phyloP scores from a whole-genome alignment of 2,888 invertebrate species.

The Ormia ochracea region DNA sequence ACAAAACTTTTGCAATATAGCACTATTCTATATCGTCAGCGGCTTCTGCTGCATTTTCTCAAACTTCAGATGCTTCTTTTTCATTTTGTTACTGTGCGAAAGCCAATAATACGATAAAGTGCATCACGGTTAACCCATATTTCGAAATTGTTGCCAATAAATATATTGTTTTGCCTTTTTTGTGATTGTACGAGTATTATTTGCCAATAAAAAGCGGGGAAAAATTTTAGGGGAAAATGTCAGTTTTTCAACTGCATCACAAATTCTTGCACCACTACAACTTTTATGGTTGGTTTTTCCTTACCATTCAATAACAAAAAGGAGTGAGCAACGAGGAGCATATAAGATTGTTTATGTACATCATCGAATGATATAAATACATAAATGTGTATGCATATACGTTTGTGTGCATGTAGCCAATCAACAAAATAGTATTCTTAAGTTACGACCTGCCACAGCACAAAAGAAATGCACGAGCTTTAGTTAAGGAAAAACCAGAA shows the following conservation, averaged over 20 bases:
- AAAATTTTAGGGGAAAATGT: constrained; percentile 32
- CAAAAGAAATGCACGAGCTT: neutral
- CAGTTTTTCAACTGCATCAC: constrained; percentile 30
- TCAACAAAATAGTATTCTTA: neutral
- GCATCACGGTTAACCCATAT: constrained; percentile 52
- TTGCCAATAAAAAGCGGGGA: constrained; percentile 23
- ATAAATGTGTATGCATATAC: too few species aligned
- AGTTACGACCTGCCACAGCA: neutral
- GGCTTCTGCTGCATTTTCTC: neutral
- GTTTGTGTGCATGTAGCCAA: too few species aligned
- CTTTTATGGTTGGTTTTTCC: neutral
- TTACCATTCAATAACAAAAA: constrained; percentile 13
- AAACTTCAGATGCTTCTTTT: neutral
- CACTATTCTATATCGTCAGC: constrained; percentile 6
- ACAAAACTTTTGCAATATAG: constrained; percentile 52
- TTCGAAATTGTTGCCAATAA: constrained; percentile 34
- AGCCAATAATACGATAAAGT: constrained; percentile 49
- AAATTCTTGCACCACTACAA: neutral
- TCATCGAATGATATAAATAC: too few species aligned
- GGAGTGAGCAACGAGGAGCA: constrained; percentile 10
- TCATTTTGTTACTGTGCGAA: constrained; percentile 1
- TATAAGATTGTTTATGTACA: neutral
- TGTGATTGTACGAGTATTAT: constrained; percentile 6
- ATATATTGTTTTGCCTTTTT: constrained; percentile 1
- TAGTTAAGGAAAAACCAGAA: constrained; percentile 29